A percentile compares a stretch with the other conserved stretches of the same genome.
phyloP scores from a whole-genome alignment of 2,113 vertebrate species.

The Pedionomus torquatus region DNA sequence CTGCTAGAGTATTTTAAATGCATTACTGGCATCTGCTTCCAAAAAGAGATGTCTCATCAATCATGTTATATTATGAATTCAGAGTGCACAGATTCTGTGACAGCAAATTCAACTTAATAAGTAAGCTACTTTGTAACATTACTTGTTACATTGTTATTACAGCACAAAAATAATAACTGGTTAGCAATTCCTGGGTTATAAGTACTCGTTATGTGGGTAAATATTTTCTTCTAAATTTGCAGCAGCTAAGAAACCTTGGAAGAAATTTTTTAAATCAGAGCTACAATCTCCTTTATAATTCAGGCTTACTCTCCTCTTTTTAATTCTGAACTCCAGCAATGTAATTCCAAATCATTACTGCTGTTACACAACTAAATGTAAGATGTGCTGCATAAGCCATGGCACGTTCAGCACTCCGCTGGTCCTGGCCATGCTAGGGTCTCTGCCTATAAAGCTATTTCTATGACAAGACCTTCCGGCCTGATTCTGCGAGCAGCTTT shows the following conservation, averaged over 20 bases:
- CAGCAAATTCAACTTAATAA: slow-evolving; percentile 59
- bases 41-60: slow-evolving; percentile 64
- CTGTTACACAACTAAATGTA: neutral
- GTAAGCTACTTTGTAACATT: slow-evolving; percentile 31
- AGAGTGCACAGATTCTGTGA: slow-evolving; percentile 36
- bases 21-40: slow-evolving; percentile 52
- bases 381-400: neutral
- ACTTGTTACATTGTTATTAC: slow-evolving; percentile 45
- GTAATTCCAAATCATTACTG: neutral
- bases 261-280: neutral
- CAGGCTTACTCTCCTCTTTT: neutral
- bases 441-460: neutral
- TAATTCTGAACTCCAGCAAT: neutral
- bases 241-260: neutral
- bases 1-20: slow-evolving; percentile 46
- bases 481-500: neutral
- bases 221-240: slow-evolving; percentile 40
- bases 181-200: neutral
- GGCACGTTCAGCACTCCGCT: neutral
- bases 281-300: neutral
- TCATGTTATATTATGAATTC: slow-evolving; percentile 60
- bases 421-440: neutral
- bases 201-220: slow-evolving; percentile 7
- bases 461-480: neutral
- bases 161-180: slow-evolving; percentile 51